phyloP scores from a whole-genome alignment of 1,140 invertebrate species.

The Ericerus pela region DNA sequence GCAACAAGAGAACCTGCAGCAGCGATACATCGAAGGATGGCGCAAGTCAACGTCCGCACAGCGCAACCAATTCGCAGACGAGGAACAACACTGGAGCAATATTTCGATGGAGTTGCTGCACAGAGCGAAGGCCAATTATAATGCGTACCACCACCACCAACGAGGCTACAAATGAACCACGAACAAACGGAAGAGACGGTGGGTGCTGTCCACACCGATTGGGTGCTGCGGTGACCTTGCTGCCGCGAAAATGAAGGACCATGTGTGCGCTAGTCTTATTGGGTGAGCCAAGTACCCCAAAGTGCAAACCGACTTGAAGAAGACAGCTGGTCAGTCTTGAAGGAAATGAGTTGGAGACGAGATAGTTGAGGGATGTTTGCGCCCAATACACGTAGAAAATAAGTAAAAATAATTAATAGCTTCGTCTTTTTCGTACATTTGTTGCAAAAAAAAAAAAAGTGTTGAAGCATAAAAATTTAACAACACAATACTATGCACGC shows the following conservation, averaged over 20 bases:
- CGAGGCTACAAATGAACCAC: not conserved
- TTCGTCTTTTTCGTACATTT: too few species aligned
- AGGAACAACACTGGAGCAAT: slow-evolving; percentile 1
- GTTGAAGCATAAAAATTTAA: too few species aligned
- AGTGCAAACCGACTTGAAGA: too few species aligned
- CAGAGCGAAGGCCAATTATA: not conserved
- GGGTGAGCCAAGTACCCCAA: too few species aligned
- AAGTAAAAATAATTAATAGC: too few species aligned
- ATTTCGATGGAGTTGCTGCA: slow-evolving; percentile 1
- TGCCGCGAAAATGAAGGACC: not conserved
- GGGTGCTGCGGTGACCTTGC: not conserved
- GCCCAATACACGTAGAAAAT: too few species aligned
- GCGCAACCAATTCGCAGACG: not conserved
- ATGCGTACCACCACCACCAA: not conserved
- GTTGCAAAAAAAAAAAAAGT: too few species aligned
- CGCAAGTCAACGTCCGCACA: slow-evolving; percentile 37
- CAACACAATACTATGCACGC: too few species aligned
- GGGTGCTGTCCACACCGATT: not conserved
- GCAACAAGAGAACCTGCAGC: slow-evolving; percentile 38
- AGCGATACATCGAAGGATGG: slow-evolving; percentile 50
- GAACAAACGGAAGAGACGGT: not conserved
- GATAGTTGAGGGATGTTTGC: too few species aligned
- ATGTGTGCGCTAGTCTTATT: not conserved
- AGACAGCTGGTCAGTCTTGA: too few species aligned
- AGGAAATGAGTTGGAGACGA: too few species aligned